Base-by-base conservation (phyloP, 2,888 invertebrate genomes). In the Rhingia campestris region DNA sequence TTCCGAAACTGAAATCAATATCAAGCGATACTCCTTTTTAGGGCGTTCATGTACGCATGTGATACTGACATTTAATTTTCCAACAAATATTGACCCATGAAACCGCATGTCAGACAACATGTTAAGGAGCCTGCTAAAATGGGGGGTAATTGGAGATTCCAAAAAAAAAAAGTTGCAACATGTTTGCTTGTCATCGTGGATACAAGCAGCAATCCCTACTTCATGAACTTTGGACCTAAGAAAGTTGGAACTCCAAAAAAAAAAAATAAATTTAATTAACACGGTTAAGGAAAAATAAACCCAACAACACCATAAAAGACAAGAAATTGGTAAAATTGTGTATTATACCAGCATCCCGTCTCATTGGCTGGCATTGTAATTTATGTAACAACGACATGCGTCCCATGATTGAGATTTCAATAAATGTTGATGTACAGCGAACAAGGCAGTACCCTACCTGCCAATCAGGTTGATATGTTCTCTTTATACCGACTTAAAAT, bases 341-440 rank as follows among this genome's bases (percentile, higher is more conserved):
- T 12, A 51, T 66, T 58, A 66, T 43, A 58, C 1, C 61, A 37
- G 53, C 39, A 61, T 67, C 61, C 67, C 35, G 75, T 58, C 37
- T 61, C 51, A 76, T 67, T 59, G 75, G 75, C 39, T 61, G 67
- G 22, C 6, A 59, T 45, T 67, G 59, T 59, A 67, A 75, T 75
- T 75, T 61, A 76, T 76, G 47, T 47, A 76, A 67, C 59, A 67
- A 53, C 45, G 35, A 67, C 59, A 47, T 69, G 75, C 45, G 51
- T 37, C 22, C 10, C 49, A 35, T 43, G 51, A 61, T 67, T 59
- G 45, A 64, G 49, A 56, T 72, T 64, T 74, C 22, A 72, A 63
- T 30, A 35, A 41, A 37, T 53, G 35, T 61, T 56, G 35, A 70
- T 32, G 39, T 53, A 35, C 56, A 32, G 22, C 22, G 2, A 22